Evolutionary conservation across 2,888 invertebrate species (phyloP), one percentile per base, ranked within the genome.

Genomic region (Himalopsyche anomala): DNA sequence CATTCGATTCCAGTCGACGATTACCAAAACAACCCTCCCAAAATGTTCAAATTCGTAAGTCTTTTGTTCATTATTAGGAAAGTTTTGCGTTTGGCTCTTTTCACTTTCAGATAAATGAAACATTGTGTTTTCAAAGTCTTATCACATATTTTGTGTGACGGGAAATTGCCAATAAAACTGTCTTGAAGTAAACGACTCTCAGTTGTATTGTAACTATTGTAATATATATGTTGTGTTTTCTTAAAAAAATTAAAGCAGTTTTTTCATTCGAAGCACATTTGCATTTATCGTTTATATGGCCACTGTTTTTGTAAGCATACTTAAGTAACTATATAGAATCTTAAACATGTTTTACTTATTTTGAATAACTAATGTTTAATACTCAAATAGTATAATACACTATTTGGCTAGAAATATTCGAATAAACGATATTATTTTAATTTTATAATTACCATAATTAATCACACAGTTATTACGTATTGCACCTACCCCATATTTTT

Each of bases 1-100:
- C 87, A 88, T 85, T 87, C 84, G 88, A 81, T 88, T 82, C 69
- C 69, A 85, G 87, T 88, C 87, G 88, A 89, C 88, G 86, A 89
- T 54, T 85, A 84, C 54, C 87, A 81, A 84, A 84, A 45, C 54
- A 82, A 62, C 45, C 90, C 90, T 84, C 90, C 84, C 90, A 92
- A 91, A 85, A 94, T 93, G 93, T 92, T 92, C 90, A 94, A 93
- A 92, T 92, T 91, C 90, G 93, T 93, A 89, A 92, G 93, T 92
- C 11, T 42, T 62, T 51, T 79, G 17, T 83, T 87, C 85, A 62
- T 45, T 84, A 42, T 79, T 62, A 80, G 19, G 62, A 62, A 62
- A 19, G 62, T 62, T 62, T 62, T 62, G 19, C 9, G 62, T 62
- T 11, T 1, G 55, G 4, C 56, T 62, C 19, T 62, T 17, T 62